Conservation (phyloP, 30 jellyfish, hydroid and myxozoan genomes). For the Mastigias papua region DNA sequence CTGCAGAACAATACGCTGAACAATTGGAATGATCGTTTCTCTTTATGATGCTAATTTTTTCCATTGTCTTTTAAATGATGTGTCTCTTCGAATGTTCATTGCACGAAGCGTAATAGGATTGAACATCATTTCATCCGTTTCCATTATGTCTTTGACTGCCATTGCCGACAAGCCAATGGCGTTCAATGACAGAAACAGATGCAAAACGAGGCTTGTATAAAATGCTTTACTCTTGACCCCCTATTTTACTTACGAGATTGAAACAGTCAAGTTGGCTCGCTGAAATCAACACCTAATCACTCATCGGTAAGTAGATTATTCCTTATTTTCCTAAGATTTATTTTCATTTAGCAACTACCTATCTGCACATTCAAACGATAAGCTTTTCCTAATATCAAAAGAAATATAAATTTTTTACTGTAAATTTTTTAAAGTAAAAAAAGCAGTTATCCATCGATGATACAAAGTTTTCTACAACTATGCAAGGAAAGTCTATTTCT, state of each 20-base stretch:
- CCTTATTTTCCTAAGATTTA: background rate
- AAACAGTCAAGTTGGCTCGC: slow-evolving; percentile 59
- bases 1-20: slow-evolving; percentile 16
- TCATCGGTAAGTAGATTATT: slow-evolving; percentile 59
- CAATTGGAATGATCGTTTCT: slow-evolving; percentile 50
- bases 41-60: slow-evolving; percentile 42
- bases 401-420: background rate
- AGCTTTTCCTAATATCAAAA: background rate
- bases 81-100: slow-evolving; percentile 65
- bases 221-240: slow-evolving; percentile 59
- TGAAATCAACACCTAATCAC: slow-evolving; percentile 23
- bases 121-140: slow-evolving; percentile 77
- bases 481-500: background rate
- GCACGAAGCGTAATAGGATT: slow-evolving; percentile 83
- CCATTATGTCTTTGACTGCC: slow-evolving; percentile 77
- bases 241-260: slow-evolving; percentile 44
- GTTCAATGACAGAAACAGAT: slow-evolving; percentile 69
- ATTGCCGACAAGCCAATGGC: slow-evolving; percentile 88
- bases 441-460: background rate
- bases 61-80: slow-evolving; percentile 66
- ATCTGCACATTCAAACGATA: background rate
- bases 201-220: slow-evolving; percentile 77
- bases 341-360: background rate
- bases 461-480: background rate
- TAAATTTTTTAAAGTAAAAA: background rate